phyloP scores from a whole-genome alignment of 1,140 invertebrate species.

The Platyscapa corneri region DNA sequence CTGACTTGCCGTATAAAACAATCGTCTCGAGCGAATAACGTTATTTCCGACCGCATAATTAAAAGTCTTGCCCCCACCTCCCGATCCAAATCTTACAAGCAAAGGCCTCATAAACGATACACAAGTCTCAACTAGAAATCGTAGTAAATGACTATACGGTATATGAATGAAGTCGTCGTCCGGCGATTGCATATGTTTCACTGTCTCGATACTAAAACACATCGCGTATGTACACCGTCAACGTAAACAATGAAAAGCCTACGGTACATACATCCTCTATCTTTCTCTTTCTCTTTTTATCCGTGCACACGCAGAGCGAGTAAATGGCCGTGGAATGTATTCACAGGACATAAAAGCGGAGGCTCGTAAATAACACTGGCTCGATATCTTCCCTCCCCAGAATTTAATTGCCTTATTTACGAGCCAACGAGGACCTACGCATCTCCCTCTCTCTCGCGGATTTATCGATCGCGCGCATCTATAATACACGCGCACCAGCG shows the following conservation, averaged over 20 bases:
- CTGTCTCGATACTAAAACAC: slow-evolving; percentile 13
- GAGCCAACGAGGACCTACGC: slow-evolving; percentile 42
- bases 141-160: neutral
- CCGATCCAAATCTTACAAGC: too few species aligned
- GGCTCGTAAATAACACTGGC: slow-evolving; percentile 45
- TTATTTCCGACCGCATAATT: neutral
- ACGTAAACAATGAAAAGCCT: slow-evolving; percentile 45
- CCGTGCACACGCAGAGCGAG: slow-evolving; percentile 27
- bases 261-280: neutral
- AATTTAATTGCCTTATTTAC: slow-evolving; percentile 62
- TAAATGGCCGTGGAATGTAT: slow-evolving; percentile 15
- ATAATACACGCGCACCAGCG: neutral
- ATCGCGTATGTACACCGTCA: slow-evolving; percentile 14
- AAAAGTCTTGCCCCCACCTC: neutral
- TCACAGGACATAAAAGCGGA: slow-evolving; percentile 40
- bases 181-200: neutral
- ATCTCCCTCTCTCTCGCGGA: slow-evolving; percentile 18
- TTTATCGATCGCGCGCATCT: slow-evolving; percentile 42
- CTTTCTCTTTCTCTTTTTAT: neutral
- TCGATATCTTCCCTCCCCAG: slow-evolving; percentile 46
- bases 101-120: too few species aligned
- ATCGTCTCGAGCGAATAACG: neutral
- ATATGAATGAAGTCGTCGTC: slow-evolving; percentile 42
- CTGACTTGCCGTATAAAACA: neutral
- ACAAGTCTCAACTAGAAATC: neutral